A percentile compares a stretch with the other conserved stretches of the same genome.
Evolutionary conservation across 2,888 invertebrate genomes (phyloP).

Genomic region (Nymphalis c-album): DNA sequence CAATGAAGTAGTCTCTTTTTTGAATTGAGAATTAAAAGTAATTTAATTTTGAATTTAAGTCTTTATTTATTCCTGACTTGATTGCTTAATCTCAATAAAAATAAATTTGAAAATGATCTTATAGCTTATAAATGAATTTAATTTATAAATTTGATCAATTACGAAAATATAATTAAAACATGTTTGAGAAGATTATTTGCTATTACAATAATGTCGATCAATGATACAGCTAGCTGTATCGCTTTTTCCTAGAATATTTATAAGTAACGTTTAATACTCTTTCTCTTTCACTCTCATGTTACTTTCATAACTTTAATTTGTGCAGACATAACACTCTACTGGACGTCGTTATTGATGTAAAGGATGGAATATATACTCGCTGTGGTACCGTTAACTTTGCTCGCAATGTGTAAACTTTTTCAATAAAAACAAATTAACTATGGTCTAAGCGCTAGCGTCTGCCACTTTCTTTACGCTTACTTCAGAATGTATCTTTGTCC

Average conservation of each 20-base stretch:
- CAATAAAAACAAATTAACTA: slow-evolving; percentile 76
- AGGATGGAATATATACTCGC: slow-evolving; percentile 29
- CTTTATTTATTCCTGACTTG: too few species aligned
- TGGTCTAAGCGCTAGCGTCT: slow-evolving; percentile 58
- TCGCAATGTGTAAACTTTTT: slow-evolving; percentile 68
- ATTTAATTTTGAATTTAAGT: too few species aligned
- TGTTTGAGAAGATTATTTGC: too few species aligned
- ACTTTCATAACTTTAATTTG: background rate
- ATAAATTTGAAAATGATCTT: too few species aligned
- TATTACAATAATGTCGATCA: too few species aligned
- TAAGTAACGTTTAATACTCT: background rate
- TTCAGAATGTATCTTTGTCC: slow-evolving; percentile 60
- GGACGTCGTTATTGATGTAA: slow-evolving; percentile 33
- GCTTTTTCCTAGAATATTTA: too few species aligned
- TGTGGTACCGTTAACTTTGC: slow-evolving; percentile 54
- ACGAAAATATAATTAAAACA: too few species aligned
- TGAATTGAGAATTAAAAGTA: too few species aligned
- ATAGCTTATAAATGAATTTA: too few species aligned
- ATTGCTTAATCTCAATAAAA: too few species aligned
- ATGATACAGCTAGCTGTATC: too few species aligned
- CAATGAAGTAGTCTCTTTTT: background rate
- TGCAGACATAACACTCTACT: slow-evolving; percentile 2
- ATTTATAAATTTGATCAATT: too few species aligned
- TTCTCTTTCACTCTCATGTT: background rate
- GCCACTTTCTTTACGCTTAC: slow-evolving; percentile 56